phyloP scores from a whole-genome alignment of 1,140 invertebrate genomes.

The Leptestheria dahalacensis region DNA sequence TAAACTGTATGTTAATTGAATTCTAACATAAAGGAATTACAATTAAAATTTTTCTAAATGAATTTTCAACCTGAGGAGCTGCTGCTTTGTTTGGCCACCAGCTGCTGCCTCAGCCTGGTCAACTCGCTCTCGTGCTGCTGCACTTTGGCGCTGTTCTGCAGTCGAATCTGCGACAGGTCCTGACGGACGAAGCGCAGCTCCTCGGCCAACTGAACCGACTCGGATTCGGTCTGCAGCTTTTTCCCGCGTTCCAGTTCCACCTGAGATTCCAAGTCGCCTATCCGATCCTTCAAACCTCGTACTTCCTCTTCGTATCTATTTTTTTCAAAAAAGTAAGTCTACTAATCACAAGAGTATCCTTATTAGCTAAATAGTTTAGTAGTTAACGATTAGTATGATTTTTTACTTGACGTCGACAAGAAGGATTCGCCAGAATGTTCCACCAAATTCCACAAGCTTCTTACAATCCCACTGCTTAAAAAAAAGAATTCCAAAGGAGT shows the following conservation, averaged over 20 bases:
- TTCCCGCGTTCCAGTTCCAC: slow-evolving; percentile 36
- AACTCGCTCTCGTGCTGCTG: slow-evolving; percentile 45
- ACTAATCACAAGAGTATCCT: too few species aligned
- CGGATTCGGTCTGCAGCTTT: slow-evolving; percentile 40
- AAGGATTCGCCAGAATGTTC: too few species aligned
- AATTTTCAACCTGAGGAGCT: not conserved
- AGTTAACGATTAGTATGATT: too few species aligned
- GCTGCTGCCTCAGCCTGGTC: slow-evolving; percentile 40
- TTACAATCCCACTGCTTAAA: too few species aligned
- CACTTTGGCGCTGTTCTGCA: slow-evolving; percentile 34
- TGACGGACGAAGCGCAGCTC: slow-evolving; percentile 42
- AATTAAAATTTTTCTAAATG: too few species aligned
- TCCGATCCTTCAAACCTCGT: slow-evolving; percentile 25
- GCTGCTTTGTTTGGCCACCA: slow-evolving; percentile 20
- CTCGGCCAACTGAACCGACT: slow-evolving; percentile 37
- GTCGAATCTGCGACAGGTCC: slow-evolving; percentile 38
- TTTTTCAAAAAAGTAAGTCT: slow-evolving; percentile 11
- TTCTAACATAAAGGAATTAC: too few species aligned
- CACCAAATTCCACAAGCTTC: too few species aligned
- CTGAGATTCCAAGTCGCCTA: slow-evolving; percentile 36
- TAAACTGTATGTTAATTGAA: not conserved
- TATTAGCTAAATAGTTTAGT: too few species aligned
- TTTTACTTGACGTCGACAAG: too few species aligned
- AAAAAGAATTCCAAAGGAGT: too few species aligned
- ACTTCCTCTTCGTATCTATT: slow-evolving; percentile 25